phyloP scores from a whole-genome alignment of 2,888 invertebrate species.

The Gastracanthus pulcherrimus region DNA sequence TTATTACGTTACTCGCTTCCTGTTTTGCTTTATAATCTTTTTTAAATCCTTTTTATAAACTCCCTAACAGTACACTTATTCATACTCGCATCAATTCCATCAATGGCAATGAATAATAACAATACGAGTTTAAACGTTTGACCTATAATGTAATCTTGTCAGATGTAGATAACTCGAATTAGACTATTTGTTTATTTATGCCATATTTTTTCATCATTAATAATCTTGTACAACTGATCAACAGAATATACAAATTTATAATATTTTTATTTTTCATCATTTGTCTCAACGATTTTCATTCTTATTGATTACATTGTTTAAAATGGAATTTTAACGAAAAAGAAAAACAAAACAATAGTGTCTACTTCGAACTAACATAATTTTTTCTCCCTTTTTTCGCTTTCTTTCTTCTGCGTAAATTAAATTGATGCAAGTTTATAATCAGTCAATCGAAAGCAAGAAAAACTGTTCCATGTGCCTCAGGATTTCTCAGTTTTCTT shows the following conservation, averaged over 20 bases:
- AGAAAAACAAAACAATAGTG: background rate
- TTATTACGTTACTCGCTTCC: background rate
- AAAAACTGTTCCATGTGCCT: background rate
- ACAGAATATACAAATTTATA: conserved; percentile 52
- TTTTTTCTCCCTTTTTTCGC: background rate
- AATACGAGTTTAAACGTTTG: conserved; percentile 53
- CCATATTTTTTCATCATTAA: conserved; percentile 38
- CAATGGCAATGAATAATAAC: conserved; percentile 71
- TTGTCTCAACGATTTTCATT: conserved; percentile 23
- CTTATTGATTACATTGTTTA: background rate
- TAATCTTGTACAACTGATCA: conserved; percentile 28
- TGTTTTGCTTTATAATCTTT: conserved; percentile 4
- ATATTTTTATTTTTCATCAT: conserved; percentile 10
- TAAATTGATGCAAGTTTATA: background rate
- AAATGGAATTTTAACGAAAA: background rate
- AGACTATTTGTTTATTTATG: conserved; percentile 49
- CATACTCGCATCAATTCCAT: conserved; percentile 73
- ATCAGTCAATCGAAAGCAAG: background rate
- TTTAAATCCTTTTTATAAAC: conserved; percentile 46
- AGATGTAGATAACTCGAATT: conserved; percentile 52
- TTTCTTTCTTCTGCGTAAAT: background rate
- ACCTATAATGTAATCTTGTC: conserved; percentile 50
- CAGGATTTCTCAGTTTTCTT: conserved; percentile 46
- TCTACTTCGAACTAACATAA: background rate
- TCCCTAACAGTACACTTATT: conserved; percentile 58